Percentiles rank a stretch among this genome's conserved stretches.
Evolutionary conservation across 2,888 invertebrate species (phyloP).

Genomic region (Drosophila leonis): DNA sequence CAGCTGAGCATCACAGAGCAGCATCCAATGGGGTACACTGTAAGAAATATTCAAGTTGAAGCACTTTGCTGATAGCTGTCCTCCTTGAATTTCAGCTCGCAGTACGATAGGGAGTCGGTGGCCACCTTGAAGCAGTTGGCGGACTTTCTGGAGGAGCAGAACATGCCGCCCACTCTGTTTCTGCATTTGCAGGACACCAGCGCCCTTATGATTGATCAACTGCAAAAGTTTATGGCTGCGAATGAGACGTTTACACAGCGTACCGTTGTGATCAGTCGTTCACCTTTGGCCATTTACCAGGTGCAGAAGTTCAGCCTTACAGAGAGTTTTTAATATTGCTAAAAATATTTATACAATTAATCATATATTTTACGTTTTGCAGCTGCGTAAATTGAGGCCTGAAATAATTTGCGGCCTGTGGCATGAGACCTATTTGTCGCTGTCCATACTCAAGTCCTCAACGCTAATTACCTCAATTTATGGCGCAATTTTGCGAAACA

Average conservation of each 20-base stretch:
- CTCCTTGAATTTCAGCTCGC: slow-evolving; percentile 69
- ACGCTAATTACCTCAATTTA: slow-evolving; percentile 85
- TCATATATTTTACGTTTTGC: slow-evolving; percentile 4
- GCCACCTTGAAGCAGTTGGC: slow-evolving; percentile 82
- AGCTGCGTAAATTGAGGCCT: slow-evolving; percentile 84
- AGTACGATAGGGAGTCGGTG: slow-evolving; percentile 84
- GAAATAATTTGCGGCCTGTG: slow-evolving; percentile 85
- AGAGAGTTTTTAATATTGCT: not conserved
- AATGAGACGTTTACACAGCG: slow-evolving; percentile 81
- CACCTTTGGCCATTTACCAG: slow-evolving; percentile 85
- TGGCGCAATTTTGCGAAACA: slow-evolving; percentile 85
- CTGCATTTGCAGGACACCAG: slow-evolving; percentile 83
- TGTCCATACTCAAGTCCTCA: slow-evolving; percentile 83
- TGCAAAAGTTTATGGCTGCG: slow-evolving; percentile 76
- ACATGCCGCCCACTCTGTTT: slow-evolving; percentile 81
- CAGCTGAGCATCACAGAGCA: slow-evolving; percentile 84
- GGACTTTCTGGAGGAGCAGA: slow-evolving; percentile 77
- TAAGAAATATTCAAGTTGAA: not conserved
- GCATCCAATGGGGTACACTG: slow-evolving; percentile 84
- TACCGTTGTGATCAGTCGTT: slow-evolving; percentile 83
- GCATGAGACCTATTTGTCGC: slow-evolving; percentile 84
- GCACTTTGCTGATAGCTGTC: not conserved
- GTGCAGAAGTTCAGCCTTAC: slow-evolving; percentile 48
- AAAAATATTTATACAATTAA: not conserved
- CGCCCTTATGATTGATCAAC: slow-evolving; percentile 80